These are phyloP conservation scores for Dryoscopus gambensis DNA, from an alignment of 2,113 vertebrate genomes.

Conservation along the genomic window DNA sequence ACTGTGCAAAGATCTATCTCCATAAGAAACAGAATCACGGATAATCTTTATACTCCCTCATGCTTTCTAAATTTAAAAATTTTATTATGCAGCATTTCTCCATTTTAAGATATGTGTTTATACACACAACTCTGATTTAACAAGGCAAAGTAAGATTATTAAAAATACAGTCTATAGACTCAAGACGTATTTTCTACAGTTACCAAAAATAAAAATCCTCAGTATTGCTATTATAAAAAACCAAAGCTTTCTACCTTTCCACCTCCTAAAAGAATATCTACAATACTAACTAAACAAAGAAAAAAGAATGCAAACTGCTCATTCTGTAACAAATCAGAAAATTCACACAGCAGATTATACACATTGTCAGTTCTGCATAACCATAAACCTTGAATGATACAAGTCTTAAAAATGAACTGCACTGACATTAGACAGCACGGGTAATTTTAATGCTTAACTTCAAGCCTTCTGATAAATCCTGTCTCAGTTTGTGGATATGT, in stretches of 20 bases:
- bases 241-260: background rate
- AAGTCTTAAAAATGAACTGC: background rate
- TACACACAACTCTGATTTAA: background rate
- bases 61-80: background rate
- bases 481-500: background rate
- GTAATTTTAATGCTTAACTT: background rate
- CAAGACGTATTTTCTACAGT: background rate
- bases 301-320: background rate
- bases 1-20: background rate
- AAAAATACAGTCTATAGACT: background rate
- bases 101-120: background rate
- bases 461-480: background rate
- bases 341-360: background rate
- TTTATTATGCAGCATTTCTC: background rate
- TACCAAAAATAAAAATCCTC: background rate
- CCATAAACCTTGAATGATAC: background rate
- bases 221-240: background rate
- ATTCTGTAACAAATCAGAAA: background rate
- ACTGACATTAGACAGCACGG: background rate
- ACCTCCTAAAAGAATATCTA: background rate
- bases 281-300: background rate
- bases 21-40: fast-evolving
- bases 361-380: background rate
- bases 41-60: background rate
- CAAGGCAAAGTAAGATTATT: background rate